These are phyloP conservation scores for Morinoia aosen DNA, from an alignment of 2,888 invertebrate species.

Conservation along the genomic window DNA sequence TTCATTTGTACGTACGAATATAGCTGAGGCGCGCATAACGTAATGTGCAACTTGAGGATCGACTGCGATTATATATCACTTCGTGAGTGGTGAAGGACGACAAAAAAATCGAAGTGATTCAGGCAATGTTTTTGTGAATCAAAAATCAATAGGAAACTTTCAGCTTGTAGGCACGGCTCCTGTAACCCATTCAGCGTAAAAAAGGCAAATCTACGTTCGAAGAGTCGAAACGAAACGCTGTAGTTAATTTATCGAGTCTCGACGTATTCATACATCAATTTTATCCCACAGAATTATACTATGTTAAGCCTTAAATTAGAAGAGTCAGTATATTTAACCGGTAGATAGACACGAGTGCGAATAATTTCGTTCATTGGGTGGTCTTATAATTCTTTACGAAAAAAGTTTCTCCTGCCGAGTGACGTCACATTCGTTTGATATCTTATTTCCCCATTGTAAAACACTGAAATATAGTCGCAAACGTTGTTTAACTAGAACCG, in stretches of 20 bases:
- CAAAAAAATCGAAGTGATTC: too few relatives aligned
- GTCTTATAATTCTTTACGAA: not conserved
- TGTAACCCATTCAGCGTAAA: too few relatives aligned
- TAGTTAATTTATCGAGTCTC: not conserved
- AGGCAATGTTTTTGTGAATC: too few relatives aligned
- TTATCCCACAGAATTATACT: not conserved
- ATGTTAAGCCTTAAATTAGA: not conserved
- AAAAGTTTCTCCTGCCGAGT: not conserved
- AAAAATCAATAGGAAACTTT: too few relatives aligned
- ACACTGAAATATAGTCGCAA: not conserved
- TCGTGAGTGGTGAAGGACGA: too few relatives aligned
- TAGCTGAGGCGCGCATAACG: too few relatives aligned
- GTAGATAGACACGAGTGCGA: not conserved
- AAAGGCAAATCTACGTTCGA: too few relatives aligned
- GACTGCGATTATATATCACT: too few relatives aligned
- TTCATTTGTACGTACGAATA: too few relatives aligned
- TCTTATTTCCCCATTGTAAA: too few relatives aligned
- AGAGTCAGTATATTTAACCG: not conserved
- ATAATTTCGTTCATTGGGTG: not conserved
- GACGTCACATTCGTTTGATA: not conserved
- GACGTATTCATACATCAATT: not conserved
- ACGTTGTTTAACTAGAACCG: not conserved
- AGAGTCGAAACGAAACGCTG: not conserved
- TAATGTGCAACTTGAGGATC: too few relatives aligned
- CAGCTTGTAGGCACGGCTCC: too few relatives aligned